Percentiles rank a stretch among this genome's conserved stretches.
Evolutionary conservation across 2,797 vertebrate genomes (phyloP).

Genomic region (Accipiter badius): DNA sequence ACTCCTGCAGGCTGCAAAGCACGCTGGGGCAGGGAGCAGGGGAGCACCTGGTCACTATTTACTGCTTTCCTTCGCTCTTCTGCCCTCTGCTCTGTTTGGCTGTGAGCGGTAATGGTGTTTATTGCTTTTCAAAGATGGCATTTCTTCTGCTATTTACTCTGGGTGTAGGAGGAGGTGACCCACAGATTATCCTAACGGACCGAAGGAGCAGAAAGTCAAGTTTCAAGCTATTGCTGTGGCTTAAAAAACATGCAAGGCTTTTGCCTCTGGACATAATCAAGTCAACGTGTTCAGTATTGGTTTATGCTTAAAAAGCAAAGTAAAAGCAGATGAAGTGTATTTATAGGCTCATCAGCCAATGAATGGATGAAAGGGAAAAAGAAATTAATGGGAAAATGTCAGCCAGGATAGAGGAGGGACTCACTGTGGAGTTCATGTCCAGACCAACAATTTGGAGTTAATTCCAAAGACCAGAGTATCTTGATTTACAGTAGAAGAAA

Average conservation of each 20-base stretch:
- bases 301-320: slow-evolving; percentile 79
- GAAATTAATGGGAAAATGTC: slow-evolving; percentile 76
- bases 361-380: slow-evolving; percentile 76
- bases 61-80: not conserved
- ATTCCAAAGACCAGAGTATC: slow-evolving; percentile 60
- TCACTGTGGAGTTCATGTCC: slow-evolving; percentile 68
- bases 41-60: slow-evolving; percentile 31
- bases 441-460: slow-evolving; percentile 71
- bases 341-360: slow-evolving; percentile 78
- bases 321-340: slow-evolving; percentile 80
- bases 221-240: slow-evolving; percentile 68
- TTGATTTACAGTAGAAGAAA: slow-evolving; percentile 60
- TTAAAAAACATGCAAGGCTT: slow-evolving; percentile 67
- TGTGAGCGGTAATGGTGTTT: not conserved
- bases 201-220: slow-evolving; percentile 70
- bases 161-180: slow-evolving; percentile 13
- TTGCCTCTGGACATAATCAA: slow-evolving; percentile 77
- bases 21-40: not conserved
- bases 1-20: not conserved
- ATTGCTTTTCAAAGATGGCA: slow-evolving; percentile 14
- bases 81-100: not conserved
- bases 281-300: slow-evolving; percentile 73
- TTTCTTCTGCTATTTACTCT: slow-evolving; percentile 51
- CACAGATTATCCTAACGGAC: slow-evolving; percentile 37
- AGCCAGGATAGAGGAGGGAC: slow-evolving; percentile 69